Evolutionary conservation across 2,113 vertebrate species (phyloP).

Genomic region (Anolis sagrei): DNA sequence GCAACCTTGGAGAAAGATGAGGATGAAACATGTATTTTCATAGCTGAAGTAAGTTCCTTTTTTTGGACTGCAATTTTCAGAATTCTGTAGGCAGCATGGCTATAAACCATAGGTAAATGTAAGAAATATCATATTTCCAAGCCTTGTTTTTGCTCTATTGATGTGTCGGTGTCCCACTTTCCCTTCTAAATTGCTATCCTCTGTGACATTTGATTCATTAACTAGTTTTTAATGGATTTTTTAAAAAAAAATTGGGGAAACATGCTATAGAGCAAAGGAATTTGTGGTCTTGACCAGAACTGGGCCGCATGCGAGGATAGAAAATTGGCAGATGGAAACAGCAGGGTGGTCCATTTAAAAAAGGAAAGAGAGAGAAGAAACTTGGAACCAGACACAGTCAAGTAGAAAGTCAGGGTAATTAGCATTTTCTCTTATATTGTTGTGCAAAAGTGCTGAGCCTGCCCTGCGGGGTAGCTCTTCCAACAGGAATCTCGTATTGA

Average conservation of each 20-base stretch:
- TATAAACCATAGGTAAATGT: no score
- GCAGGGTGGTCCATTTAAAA: neutral
- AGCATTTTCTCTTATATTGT: neutral
- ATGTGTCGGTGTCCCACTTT: neutral
- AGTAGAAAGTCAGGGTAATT: conserved; percentile 14
- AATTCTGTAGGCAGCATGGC: no score
- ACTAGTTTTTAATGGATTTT: neutral
- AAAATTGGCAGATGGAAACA: neutral
- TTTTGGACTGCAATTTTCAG: no score
- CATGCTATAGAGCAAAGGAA: no score
- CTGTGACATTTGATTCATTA: neutral
- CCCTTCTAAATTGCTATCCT: neutral
- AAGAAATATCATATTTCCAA: no score
- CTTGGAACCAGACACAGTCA: neutral
- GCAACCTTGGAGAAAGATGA: neutral
- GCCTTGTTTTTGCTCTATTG: no score
- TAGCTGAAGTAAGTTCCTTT: no score
- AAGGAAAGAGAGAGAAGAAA: neutral
- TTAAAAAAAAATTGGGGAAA: neutral
- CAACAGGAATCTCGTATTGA: neutral
- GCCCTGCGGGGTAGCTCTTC: neutral
- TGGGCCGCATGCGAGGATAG: neutral
- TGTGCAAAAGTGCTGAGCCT: neutral
- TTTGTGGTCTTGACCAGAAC: neutral
- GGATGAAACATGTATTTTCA: neutral